Conservation (phyloP, 2,888 invertebrate genomes). For the Phymatocera aterrima region DNA sequence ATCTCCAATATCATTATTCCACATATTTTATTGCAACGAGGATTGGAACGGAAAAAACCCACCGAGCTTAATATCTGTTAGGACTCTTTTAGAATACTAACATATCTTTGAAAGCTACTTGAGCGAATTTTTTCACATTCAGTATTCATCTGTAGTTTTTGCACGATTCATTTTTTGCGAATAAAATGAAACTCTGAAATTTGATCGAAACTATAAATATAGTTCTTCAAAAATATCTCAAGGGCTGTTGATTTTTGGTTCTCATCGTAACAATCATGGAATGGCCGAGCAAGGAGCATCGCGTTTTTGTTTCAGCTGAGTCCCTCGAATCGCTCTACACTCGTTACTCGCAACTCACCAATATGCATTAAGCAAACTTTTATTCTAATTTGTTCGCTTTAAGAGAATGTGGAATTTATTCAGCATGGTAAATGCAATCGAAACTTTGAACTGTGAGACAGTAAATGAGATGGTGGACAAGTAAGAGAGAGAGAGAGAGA, state of each 20-base stretch:
- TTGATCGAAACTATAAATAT: no score
- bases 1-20: not conserved
- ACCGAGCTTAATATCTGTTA: not conserved
- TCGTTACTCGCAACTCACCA: conserved; percentile 40
- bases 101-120: not conserved
- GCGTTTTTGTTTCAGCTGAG: conserved; percentile 38
- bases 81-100: not conserved
- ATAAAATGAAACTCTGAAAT: not conserved
- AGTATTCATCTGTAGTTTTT: not conserved
- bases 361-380: conserved; percentile 46
- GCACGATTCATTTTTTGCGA: not conserved
- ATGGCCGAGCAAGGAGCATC: conserved; percentile 28
- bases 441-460: conserved; percentile 41
- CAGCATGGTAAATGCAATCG: conserved; percentile 47
- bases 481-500: conserved; percentile 1
- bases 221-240: no score
- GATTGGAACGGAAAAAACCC: not conserved
- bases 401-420: conserved; percentile 48
- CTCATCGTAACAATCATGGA: not conserved
- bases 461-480: not conserved
- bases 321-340: conserved; percentile 28
- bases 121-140: not conserved
- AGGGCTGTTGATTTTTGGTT: conserved; percentile 15
- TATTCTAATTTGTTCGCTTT: conserved; percentile 47
- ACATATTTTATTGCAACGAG: not conserved